Evolutionary conservation across 2,113 vertebrate genomes (phyloP).

Genomic region (Siniperca chuatsi): DNA sequence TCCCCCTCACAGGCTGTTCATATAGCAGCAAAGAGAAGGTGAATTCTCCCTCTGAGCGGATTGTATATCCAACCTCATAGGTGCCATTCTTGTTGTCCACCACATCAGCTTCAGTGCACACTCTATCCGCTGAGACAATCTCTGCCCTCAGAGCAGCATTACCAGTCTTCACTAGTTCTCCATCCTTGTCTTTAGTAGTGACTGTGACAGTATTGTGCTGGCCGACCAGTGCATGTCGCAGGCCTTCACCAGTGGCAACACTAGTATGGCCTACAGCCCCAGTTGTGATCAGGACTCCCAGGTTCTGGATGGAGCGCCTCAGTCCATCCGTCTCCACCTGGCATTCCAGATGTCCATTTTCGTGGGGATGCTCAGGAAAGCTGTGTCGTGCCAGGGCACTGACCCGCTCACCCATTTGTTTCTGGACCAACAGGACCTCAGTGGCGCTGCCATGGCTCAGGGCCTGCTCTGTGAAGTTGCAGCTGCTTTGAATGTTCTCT

Average conservation of each 20-base stretch:
- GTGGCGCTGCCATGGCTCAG: conserved; percentile 93
- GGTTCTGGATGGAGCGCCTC: conserved; percentile 93
- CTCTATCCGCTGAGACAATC: conserved; percentile 85
- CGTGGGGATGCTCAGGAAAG: conserved; percentile 92
- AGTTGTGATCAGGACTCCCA: conserved; percentile 93
- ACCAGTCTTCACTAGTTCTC: conserved; percentile 92
- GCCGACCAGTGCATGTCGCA: conserved; percentile 92
- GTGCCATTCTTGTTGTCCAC: conserved; percentile 97
- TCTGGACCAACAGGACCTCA: conserved; percentile 93
- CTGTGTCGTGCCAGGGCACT: conserved; percentile 87
- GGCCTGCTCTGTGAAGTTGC: conserved; percentile 94
- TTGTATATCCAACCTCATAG: conserved; percentile 94
- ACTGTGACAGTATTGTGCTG: conserved; percentile 92
- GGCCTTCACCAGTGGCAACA: conserved; percentile 94
- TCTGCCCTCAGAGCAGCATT: conserved; percentile 89
- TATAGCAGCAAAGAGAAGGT: conserved; percentile 91
- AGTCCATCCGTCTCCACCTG: conserved; percentile 93
- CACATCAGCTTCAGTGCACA: conserved; percentile 85
- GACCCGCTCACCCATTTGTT: conserved; percentile 96
- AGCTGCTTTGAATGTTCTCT: conserved; percentile 96
- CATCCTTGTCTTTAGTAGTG: conserved; percentile 95
- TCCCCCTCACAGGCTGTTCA: conserved; percentile 91
- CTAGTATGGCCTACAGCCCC: conserved; percentile 92
- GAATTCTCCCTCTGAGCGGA: conserved; percentile 91
- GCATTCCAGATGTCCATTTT: conserved; percentile 94